phyloP scores from a whole-genome alignment of 2,888 invertebrate species.

The Lutraria lutraria region DNA sequence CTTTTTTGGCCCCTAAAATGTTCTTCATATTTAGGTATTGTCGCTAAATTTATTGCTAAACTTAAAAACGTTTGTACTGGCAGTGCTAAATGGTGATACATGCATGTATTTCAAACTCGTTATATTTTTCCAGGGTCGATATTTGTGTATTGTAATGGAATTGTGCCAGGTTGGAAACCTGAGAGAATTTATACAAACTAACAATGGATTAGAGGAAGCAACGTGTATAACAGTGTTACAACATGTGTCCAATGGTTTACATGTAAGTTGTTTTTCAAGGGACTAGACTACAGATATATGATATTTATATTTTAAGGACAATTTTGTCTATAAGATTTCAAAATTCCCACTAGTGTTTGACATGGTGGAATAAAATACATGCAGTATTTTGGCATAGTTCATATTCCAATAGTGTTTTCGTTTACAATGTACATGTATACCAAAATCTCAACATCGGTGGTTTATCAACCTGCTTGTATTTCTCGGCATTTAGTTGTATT shows the following conservation, averaged over 20 bases:
- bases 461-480: no score
- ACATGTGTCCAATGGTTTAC: conserved; percentile 40
- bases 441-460: no score
- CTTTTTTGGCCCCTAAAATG: no score
- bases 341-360: no score
- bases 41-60: not conserved
- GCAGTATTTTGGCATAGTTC: no score
- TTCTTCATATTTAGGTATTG: not conserved
- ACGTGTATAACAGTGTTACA: conserved; percentile 35
- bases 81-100: not conserved
- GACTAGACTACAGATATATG: no score
- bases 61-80: not conserved
- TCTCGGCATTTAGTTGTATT: not conserved
- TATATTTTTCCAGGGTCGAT: conserved; percentile 14
- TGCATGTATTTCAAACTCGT: not conserved
- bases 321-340: no score
- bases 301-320: no score
- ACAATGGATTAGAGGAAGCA: conserved; percentile 40
- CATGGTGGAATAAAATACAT: no score
- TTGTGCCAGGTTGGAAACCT: conserved; percentile 61
- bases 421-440: no score
- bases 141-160: conserved; percentile 65
- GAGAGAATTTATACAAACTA: conserved; percentile 36
- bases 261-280: conserved; percentile 21
- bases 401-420: no score